Percentiles rank a stretch among this genome's conserved stretches.
Evolutionary conservation across 2,113 vertebrate species (phyloP).

Genomic region (Trichechus manatus): DNA sequence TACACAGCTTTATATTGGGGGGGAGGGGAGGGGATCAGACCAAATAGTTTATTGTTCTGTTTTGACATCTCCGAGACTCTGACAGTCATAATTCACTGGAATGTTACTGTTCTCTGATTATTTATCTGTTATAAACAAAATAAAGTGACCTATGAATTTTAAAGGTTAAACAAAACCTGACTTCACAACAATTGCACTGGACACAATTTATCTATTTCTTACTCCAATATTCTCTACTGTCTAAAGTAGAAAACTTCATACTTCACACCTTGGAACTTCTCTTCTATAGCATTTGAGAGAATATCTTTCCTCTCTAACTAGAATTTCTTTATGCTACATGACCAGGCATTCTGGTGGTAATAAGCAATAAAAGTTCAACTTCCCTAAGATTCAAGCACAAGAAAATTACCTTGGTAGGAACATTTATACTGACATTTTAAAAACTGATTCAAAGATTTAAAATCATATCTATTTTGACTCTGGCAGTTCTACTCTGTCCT

Average conservation of each 20-base stretch:
- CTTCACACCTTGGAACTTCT: neutral
- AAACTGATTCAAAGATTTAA: conserved; percentile 40
- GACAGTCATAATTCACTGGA: neutral
- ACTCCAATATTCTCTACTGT: neutral
- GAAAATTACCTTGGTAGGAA: neutral
- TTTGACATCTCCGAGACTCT: neutral
- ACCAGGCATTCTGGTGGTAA: neutral
- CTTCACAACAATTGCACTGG: neutral
- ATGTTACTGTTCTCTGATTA: neutral
- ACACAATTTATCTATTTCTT: neutral
- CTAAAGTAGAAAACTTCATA: neutral
- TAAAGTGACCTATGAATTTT: conserved; percentile 36
- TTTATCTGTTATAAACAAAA: neutral
- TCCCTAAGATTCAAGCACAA: neutral
- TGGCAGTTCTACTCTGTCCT: neutral
- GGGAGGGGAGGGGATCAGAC: neutral
- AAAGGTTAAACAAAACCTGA: neutral
- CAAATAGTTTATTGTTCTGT: neutral
- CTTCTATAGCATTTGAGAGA: neutral
- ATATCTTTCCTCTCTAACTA: neutral
- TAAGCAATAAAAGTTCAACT: conserved; percentile 17
- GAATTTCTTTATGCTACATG: neutral
- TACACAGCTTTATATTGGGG: neutral
- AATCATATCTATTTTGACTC: conserved; percentile 37
- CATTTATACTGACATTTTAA: neutral